Evolutionary conservation across 23 tunicate genomes (phyloP), one percentile per base, ranked within the genome.

Genomic region (Trididemnum clinides): DNA sequence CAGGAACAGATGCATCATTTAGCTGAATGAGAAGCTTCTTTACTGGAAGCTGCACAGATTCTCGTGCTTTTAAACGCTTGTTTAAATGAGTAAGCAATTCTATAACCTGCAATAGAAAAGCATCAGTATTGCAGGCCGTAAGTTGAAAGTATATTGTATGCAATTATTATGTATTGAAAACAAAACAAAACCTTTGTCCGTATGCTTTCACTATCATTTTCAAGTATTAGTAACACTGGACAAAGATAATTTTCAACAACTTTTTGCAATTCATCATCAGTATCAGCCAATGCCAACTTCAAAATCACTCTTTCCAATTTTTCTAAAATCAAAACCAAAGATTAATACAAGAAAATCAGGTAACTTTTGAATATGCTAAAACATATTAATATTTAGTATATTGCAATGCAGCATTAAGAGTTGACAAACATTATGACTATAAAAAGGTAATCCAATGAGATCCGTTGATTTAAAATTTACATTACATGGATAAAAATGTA

Each of bases 291-390:
- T 0, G 92, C 98, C 31, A 93, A 50, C 33, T 88, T 93, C 64
- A 93, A 80, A 64, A 86, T 81, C 59, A 93, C 92, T 33, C 87
- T 77, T 84, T 93, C 98, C 58, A 93, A 49, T 81, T 93, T 92
- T 44, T 88, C 98, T 93, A 50, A 57, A 80, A 64, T n/a, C n/a
- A n/a, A n/a, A n/a, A n/a, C n/a, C n/a, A n/a, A n/a, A n/a, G n/a
- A n/a, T n/a, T n/a, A n/a, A n/a, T n/a, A n/a, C n/a, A n/a, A n/a
- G n/a, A n/a, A n/a, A n/a, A n/a, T n/a, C n/a, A n/a, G n/a, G n/a
- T n/a, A n/a, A n/a, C n/a, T n/a, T n/a, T n/a, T n/a, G n/a, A n/a
- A n/a, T n/a, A n/a, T n/a, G n/a, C n/a, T n/a, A n/a, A n/a, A n/a
- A n/a, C n/a, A n/a, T n/a, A n/a, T n/a, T n/a, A n/a, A n/a, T n/a